Evolutionary conservation across 1,140 invertebrate species (phyloP).

Genomic region (Solenopsis invicta): DNA sequence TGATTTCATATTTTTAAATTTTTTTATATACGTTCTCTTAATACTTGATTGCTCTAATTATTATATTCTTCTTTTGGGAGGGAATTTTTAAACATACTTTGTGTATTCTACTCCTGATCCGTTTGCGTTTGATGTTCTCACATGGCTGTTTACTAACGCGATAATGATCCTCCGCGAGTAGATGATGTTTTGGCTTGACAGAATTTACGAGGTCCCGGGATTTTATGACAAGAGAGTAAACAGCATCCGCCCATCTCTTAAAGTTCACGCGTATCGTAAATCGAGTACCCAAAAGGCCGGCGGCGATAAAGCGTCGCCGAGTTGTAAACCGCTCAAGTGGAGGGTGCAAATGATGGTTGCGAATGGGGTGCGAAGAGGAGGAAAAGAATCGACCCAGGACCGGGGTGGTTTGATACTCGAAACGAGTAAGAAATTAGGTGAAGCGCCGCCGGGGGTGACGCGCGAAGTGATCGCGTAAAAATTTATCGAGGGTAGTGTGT

Average conservation of each 20-base stretch:
- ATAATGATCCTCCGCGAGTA: not conserved
- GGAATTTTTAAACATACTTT: not conserved
- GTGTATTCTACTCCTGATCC: not conserved
- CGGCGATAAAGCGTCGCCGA: constrained; percentile 45
- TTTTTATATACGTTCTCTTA: not conserved
- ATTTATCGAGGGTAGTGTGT: constrained; percentile 35
- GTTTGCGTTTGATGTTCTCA: not conserved
- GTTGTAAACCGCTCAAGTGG: constrained; percentile 15
- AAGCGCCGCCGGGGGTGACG: constrained; percentile 16
- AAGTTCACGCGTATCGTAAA: constrained; percentile 49
- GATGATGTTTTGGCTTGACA: not conserved
- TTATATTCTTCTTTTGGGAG: not conserved
- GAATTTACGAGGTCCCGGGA: constrained; percentile 26
- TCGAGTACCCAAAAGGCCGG: constrained; percentile 42
- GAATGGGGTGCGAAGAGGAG: not conserved
- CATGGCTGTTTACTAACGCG: not conserved
- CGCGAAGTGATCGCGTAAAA: constrained; percentile 34
- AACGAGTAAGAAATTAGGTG: constrained; percentile 49
- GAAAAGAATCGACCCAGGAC: constrained; percentile 18
- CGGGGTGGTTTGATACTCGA: not conserved
- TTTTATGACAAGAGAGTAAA: constrained; percentile 39
- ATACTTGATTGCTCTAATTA: not conserved
- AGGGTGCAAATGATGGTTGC: constrained; percentile 31
- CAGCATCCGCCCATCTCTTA: constrained; percentile 27
- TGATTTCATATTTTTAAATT: not conserved